These are phyloP conservation scores for Lamellibrachia columna DNA, from an alignment of 2,888 invertebrate species.

Conservation along the genomic window DNA sequence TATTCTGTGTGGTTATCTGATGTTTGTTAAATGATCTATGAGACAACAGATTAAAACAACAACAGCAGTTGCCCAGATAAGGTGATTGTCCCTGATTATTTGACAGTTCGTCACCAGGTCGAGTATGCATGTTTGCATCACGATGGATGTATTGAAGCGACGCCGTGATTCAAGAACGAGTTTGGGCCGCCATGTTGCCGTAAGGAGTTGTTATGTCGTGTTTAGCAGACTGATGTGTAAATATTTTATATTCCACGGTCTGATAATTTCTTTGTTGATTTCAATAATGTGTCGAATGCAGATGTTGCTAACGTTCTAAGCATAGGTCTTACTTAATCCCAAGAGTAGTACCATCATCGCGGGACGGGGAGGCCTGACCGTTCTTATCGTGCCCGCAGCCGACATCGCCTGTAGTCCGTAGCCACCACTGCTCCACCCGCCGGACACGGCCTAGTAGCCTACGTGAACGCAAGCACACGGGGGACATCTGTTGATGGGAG, in stretches of 20 bases:
- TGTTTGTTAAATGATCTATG: not conserved
- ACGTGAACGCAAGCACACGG: not conserved
- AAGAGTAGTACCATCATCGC: not conserved
- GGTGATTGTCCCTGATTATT: no score
- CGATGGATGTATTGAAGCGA: not conserved
- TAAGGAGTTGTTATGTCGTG: not conserved
- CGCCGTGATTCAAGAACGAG: not conserved
- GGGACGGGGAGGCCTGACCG: not conserved
- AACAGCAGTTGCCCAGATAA: not conserved
- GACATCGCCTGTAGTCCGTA: not conserved
- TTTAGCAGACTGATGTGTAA: not conserved
- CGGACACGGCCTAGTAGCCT: not conserved
- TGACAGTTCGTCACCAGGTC: no score
- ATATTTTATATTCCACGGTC: not conserved
- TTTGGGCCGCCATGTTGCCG: not conserved
- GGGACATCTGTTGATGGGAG: not conserved
- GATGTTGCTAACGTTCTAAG: not conserved
- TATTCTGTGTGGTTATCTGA: not conserved
- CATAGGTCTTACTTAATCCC: not conserved
- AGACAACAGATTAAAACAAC: not conserved
- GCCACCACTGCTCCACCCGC: not conserved
- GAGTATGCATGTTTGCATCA: not conserved
- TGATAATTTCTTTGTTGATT: not conserved
- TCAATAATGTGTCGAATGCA: not conserved
- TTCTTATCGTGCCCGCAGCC: not conserved